These are phyloP conservation scores for Chrosomus eos DNA, from an alignment of 2,797 vertebrate species.

Conservation along the genomic window DNA sequence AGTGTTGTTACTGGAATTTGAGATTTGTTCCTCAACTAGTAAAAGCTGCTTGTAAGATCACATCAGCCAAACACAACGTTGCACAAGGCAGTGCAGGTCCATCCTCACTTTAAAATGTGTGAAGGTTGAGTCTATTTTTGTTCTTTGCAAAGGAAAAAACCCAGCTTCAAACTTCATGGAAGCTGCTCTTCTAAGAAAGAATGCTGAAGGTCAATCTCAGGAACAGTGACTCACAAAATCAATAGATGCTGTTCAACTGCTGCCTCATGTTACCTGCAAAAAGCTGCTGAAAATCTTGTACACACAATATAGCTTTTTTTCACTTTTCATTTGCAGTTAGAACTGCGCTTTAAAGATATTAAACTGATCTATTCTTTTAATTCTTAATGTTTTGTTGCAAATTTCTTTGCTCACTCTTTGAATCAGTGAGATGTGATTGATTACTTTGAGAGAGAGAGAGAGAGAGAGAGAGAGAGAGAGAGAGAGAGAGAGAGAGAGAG, in stretches of 20 bases:
- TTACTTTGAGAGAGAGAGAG: not conserved
- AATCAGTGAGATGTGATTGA: not conserved
- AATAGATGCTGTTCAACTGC: conserved; percentile 3
- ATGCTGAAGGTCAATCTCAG: conserved; percentile 7
- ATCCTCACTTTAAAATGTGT: not conserved
- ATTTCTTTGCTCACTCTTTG: not conserved
- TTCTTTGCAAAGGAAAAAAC: not conserved
- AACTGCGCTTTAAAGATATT: not conserved
- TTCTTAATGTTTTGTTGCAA: not conserved
- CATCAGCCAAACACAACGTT: not conserved
- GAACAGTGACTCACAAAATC: conserved; percentile 23
- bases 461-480: too few species aligned
- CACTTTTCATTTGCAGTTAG: not conserved
- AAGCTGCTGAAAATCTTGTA: not conserved
- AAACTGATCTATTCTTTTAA: not conserved
- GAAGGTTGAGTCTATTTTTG: conserved; percentile 25
- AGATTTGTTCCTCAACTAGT: not conserved
- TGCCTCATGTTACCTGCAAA: conserved; percentile 4
- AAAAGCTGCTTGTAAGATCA: not conserved
- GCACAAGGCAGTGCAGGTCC: not conserved
- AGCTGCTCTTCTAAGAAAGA: conserved; percentile 8
- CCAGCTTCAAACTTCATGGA: conserved; percentile 12
- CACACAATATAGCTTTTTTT: not conserved
- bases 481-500: too few species aligned
- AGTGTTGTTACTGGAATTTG: not conserved